Evolutionary conservation across 2,797 vertebrate genomes (phyloP).

Genomic region (Anguilla obscura): DNA sequence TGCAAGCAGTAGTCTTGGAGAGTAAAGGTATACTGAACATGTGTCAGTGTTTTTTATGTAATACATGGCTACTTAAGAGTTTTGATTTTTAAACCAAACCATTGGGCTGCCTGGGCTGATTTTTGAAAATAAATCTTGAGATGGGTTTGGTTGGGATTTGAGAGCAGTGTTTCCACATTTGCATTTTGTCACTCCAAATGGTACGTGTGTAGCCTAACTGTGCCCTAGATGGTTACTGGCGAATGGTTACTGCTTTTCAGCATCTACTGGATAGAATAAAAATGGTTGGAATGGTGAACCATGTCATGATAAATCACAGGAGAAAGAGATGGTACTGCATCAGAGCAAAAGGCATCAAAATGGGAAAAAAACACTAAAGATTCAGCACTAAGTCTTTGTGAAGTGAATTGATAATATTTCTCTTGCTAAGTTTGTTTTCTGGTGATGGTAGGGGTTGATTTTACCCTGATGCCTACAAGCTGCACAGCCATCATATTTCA

Average conservation of each 20-base stretch:
- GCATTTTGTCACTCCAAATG: neutral
- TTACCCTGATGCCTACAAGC: neutral
- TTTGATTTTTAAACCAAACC: no score
- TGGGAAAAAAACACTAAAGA: neutral
- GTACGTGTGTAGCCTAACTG: neutral
- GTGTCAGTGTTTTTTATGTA: neutral
- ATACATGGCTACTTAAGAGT: neutral
- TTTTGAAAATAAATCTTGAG: neutral
- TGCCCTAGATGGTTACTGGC: neutral
- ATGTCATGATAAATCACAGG: neutral
- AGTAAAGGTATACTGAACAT: neutral
- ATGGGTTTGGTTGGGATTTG: neutral
- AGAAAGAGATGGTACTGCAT: neutral
- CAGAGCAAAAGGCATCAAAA: neutral
- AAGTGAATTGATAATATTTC: neutral
- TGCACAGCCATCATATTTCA: slow-evolving; percentile 25
- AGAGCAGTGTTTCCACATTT: neutral
- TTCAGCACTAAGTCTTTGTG: neutral
- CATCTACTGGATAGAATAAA: neutral
- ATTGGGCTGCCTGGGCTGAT: neutral
- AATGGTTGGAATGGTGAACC: neutral
- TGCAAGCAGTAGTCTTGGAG: neutral
- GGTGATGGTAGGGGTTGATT: neutral
- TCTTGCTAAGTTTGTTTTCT: slow-evolving; percentile 17
- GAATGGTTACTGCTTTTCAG: neutral